Evolutionary conservation across 2,113 vertebrate species (phyloP), one percentile per base, ranked within the genome.

Genomic region (Macrotis lagotis): DNA sequence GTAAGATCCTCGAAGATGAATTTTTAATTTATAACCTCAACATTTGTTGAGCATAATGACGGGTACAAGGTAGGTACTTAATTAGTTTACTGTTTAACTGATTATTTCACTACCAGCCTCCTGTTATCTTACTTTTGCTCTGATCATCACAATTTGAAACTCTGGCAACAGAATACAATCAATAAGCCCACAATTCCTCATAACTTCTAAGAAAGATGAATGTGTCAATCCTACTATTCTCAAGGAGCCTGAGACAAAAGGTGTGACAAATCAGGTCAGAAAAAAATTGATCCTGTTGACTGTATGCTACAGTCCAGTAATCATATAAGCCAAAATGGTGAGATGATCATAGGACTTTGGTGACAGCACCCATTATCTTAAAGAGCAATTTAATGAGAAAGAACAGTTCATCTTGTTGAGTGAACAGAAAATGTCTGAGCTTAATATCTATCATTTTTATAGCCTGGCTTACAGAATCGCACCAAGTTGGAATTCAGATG

Each of bases 291-390:
- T 91, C 89, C 22, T 28, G 49, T 91, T 92, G 49, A 53, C 88
- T 44, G 24, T 50, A 48, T 31, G 53, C 83, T 90, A 14, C 50
- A 91, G 93, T 51, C 95, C 44, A 50, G 48, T 53, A 92, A 94
- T 94, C 55, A 91, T 16, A 95, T 52, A 93, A 93, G 92, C 28
- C 48, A 52, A 91, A 92, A 50, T 26, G 53, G 88, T 49, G 66
- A 91, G 89, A 88, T 93, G 91, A 92, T 50, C 94, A 92, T 28
- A 96, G 96, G 94, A 91, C 93, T 96, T 95, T 59, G 91, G 51
- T 91, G 92, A 49, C 89, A 92, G 92, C 44, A 53, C 50, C 92
- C 91, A 95, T 96, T 96, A 96, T 89, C 90, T 66, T 93, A 96
- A 96, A 95, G 96, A 97, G 51, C 74, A 91, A 90, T 92, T 93